phyloP scores from a whole-genome alignment of 2,797 vertebrate genomes.

The Sebastes melanostomus region DNA sequence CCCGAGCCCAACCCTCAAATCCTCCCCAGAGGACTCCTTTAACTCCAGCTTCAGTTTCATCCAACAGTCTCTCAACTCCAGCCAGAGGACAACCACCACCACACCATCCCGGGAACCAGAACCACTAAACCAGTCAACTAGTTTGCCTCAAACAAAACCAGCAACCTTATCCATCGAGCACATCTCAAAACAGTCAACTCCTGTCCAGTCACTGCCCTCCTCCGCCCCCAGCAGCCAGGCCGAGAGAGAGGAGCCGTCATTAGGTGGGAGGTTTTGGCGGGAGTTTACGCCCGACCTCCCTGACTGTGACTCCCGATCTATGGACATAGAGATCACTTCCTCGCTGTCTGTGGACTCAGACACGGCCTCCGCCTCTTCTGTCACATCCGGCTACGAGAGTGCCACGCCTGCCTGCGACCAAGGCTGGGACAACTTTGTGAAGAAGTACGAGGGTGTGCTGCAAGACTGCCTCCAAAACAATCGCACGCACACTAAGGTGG shows the following conservation, averaged over 20 bases:
- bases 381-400: constrained; percentile 88
- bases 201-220: constrained; percentile 23
- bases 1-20: background rate
- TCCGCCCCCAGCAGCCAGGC: background rate
- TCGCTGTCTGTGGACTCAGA: constrained; percentile 84
- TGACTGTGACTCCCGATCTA: constrained; percentile 64
- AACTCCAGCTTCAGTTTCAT: constrained; percentile 93
- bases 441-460: constrained; percentile 84
- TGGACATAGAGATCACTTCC: constrained; percentile 78
- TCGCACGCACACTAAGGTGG: constrained; percentile 84
- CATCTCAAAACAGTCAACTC: constrained; percentile 15
- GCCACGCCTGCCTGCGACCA: constrained; percentile 71
- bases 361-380: constrained; percentile 80
- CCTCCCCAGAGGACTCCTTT: constrained; percentile 67
- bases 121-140: background rate
- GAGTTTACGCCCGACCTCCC: constrained; percentile 40
- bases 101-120: background rate
- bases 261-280: constrained; percentile 59
- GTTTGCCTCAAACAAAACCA: constrained; percentile 19
- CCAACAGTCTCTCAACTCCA: constrained; percentile 80
- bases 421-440: constrained; percentile 82
- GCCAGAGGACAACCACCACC: constrained; percentile 19
- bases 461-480: constrained; percentile 85
- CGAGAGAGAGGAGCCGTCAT: constrained; percentile 39
- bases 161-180: constrained; percentile 6